Evolutionary conservation across 2,888 invertebrate species (phyloP), one percentile per base, ranked within the genome.

Genomic region (Cataglyphis cursor): DNA sequence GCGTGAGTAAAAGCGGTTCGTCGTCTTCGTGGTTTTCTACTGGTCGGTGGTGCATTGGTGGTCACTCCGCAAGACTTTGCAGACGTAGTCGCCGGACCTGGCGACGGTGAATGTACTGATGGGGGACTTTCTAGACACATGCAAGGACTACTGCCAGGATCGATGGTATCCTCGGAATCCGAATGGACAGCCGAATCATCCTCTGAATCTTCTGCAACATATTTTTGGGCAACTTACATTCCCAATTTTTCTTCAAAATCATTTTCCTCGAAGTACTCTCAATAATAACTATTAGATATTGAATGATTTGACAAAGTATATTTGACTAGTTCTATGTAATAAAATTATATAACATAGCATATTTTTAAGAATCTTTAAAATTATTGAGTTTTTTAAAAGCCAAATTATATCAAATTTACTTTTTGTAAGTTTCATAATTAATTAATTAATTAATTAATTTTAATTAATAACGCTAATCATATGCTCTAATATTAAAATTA

Each of bases 1-100:
- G 98, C 98, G 94, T 99, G 99, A 1, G 99, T 99, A 95, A 99
- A 99, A 0, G 99, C 99, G 0, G 98, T 98, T 82, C 98, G 96
- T 88, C 98, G 96, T 87, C 98, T 96, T 4, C 98, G 96, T 0
- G 98, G 98, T 94, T 98, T 98, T 54, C 98, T 96, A 0, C 97
- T 96, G 88, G 96, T 96, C 1, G 93, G 91, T 44, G 96, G 95
- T 80, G 94, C 95, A 38, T 88, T 86, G 35, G 92, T 90, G 10
- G 41, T 59, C 59, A 80, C 70, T 0, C 84, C 75, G 48, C 88
- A 86, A 54, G 86, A 81, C 44, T 88, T 89, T 31, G 86, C 88
- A 38, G 91, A 89, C 4, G 70, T 78, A 0, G 87, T 88, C 4
- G 91, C 85, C 5, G 93, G 92, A 1, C 92, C 93, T 0, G 94